A percentile compares a stretch with the other conserved stretches of the same genome.
phyloP scores from a whole-genome alignment of 2,113 vertebrate species.

The Panthera uncia region DNA sequence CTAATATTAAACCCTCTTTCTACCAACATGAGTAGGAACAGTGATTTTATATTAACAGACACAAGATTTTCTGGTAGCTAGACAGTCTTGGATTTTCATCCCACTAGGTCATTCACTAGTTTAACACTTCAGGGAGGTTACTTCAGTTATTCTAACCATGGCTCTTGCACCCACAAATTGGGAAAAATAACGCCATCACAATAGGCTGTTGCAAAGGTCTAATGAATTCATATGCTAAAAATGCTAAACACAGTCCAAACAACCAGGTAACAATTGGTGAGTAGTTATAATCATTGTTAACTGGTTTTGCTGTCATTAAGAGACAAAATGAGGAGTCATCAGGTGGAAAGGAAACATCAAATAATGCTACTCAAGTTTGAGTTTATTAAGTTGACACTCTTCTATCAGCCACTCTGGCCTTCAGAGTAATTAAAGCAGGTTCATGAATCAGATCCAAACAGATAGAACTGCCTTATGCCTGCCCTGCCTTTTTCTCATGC shows the following conservation, averaged over 20 bases:
- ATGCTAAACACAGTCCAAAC: neutral
- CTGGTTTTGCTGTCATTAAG: neutral
- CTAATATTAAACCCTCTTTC: neutral
- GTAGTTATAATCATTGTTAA: neutral
- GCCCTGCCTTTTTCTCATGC: neutral
- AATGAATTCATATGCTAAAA: neutral
- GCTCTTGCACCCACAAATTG: neutral
- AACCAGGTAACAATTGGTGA: neutral
- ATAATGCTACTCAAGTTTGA: neutral
- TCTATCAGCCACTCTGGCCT: neutral
- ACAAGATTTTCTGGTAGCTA: neutral
- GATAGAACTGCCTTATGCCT: neutral
- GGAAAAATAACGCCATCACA: neutral
- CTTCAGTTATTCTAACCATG: neutral
- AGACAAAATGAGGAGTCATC: neutral
- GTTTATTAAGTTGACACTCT: neutral
- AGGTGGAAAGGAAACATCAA: neutral
- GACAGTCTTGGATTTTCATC: neutral
- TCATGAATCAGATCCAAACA: neutral
- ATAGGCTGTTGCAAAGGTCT: neutral
- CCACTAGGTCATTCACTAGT: rapidly evolving
- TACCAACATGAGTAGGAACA: neutral
- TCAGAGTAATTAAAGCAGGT: neutral
- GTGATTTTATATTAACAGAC: neutral
- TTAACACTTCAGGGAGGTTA: neutral